Percentiles rank a stretch among this genome's conserved stretches.
Evolutionary conservation across 2,888 invertebrate genomes (phyloP).

Genomic region (Aleiodes alternator): DNA sequence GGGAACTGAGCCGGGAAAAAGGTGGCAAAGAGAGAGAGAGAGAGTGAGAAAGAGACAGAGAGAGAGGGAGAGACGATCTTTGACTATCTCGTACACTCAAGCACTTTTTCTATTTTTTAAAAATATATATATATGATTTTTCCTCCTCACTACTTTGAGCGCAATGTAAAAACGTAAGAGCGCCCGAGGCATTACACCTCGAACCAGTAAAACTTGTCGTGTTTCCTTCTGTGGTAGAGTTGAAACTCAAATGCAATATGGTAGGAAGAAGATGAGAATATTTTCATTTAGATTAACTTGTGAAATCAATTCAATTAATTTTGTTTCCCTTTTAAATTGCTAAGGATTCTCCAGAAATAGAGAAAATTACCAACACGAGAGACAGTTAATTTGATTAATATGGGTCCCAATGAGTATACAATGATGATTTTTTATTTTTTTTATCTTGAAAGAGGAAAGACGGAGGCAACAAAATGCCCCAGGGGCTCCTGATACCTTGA

Average conservation of each 20-base stretch:
- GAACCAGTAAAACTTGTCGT: slow-evolving; percentile 74
- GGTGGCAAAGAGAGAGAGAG: neutral
- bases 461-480: slow-evolving; percentile 31
- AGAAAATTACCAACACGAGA: slow-evolving; percentile 1
- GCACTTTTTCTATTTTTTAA: no score
- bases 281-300: neutral
- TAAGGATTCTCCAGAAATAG: no score
- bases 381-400: slow-evolving; percentile 25
- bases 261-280: slow-evolving; percentile 2
- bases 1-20: slow-evolving; percentile 9
- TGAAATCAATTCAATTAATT: no score
- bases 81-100: slow-evolving; percentile 15
- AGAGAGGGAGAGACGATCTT: slow-evolving; percentile 3
- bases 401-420: slow-evolving; percentile 18
- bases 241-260: neutral
- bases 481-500: slow-evolving; percentile 37
- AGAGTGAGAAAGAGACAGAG: neutral
- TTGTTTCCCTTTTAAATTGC: no score
- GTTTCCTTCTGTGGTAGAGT: slow-evolving; percentile 51
- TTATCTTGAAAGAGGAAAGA: neutral
- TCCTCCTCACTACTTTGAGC: slow-evolving; percentile 43
- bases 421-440: slow-evolving; percentile 25
- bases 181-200: slow-evolving; percentile 73
- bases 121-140: neutral
- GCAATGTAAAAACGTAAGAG: slow-evolving; percentile 67